A percentile compares a stretch with the other conserved stretches of the same genome.
Evolutionary conservation across 37 sponge, comb jelly and placozoan species (phyloP).

Genomic region (Petrosia ficiformis): DNA sequence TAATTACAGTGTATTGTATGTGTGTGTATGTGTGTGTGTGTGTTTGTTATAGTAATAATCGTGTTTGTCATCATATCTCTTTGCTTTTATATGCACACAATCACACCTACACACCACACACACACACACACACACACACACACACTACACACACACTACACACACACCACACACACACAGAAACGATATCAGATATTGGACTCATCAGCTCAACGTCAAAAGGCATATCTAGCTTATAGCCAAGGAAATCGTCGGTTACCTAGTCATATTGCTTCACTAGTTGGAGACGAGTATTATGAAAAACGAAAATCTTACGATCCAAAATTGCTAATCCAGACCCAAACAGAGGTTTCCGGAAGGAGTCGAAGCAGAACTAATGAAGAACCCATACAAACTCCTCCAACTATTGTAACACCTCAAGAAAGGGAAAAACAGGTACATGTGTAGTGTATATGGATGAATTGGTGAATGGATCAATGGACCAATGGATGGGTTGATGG

Average conservation of each 20-base stretch:
- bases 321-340: not conserved
- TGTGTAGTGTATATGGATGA: no score
- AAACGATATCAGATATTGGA: constrained; percentile 51
- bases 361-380: not conserved
- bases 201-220: constrained; percentile 46
- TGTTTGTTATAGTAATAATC: not conserved
- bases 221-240: constrained; percentile 39
- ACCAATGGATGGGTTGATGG: no score
- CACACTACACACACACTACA: not conserved
- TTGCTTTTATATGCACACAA: not conserved
- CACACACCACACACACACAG: not conserved
- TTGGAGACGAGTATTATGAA: constrained; percentile 29
- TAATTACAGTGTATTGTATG: no score
- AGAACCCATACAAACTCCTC: not conserved
- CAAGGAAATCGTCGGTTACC: constrained; percentile 53
- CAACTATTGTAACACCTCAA: no score
- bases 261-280: constrained; percentile 17
- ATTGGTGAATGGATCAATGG: no score
- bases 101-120: not conserved
- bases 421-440: constrained; percentile 50
- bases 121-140: no score
- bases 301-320: constrained; percentile 5
- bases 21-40: constrained; percentile 30
- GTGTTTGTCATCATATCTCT: not conserved
- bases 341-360: not conserved